Evolutionary conservation across 2,797 vertebrate species (phyloP), one percentile per base, ranked within the genome.

Genomic region (Gymnothorax javanicus): DNA sequence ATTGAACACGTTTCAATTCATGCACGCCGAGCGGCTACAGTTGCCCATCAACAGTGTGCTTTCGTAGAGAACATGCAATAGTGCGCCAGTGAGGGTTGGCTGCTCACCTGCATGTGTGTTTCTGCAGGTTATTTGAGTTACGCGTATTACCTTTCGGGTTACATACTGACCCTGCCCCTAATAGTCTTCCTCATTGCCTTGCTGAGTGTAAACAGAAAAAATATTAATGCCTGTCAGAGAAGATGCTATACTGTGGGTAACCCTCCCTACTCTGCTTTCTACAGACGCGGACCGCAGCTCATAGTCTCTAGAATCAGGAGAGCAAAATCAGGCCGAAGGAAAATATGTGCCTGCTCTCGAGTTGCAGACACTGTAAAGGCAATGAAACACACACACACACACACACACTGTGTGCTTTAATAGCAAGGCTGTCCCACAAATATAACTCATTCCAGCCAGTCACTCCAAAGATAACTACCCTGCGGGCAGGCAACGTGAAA

Each of bases 1-100:
- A 83, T 84, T 84, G 73, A 52, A 43, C 87, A 82, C 87, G 54
- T 85, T 77, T 77, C 43, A 17, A 52, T 77, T 52, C 43, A 13
- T 77, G 43, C 73, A 77, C 8, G 12, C 73, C 73, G 43, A 17
- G 73, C 27, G 15, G 8, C 73, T 50, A 43, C 73, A 52, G 71
- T 75, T 20, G 71, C 12, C 33, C 33, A 11, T 75, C 25, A 13
- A 3, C 73, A 9, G 58, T 17, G 23, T 7, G 71, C 23, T 81
- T 81, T 86, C 23, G 43, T 12, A 59, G 71, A 77, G 60, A 33
- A 20, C 5, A n/a, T 23, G 57, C 50, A 58, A 4, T 23, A 57
- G 73, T 43, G 73, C 17, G 73, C 13, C 27, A 12, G 25, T 13
- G 43, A 13, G 79, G 11, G 33, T 2, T 56, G 79, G 8, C 12